Evolutionary conservation across 2,888 invertebrate genomes (phyloP).

Genomic region (Drosophila buzzatii): DNA sequence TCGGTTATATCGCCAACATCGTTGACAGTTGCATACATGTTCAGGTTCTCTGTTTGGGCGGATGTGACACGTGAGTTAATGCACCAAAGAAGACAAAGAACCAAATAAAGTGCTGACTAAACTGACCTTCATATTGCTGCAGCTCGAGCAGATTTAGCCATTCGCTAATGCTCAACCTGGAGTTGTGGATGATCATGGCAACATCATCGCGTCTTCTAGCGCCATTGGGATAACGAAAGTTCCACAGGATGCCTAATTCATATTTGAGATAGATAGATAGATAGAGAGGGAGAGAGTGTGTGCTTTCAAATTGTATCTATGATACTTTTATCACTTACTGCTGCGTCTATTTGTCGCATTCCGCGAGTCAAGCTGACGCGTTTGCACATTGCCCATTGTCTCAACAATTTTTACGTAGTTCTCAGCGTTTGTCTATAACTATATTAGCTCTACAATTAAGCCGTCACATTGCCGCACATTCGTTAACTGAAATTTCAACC

Average conservation of each 20-base stretch:
- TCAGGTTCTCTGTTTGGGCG: constrained; percentile 66
- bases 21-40: constrained; percentile 72
- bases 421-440: constrained; percentile 18
- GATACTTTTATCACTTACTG: constrained; percentile 58
- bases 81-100: neutral
- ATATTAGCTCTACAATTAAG: constrained; percentile 50
- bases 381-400: constrained; percentile 79
- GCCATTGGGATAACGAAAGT: constrained; percentile 85
- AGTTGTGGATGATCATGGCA: constrained; percentile 81
- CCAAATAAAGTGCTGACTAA: constrained; percentile 12
- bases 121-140: constrained; percentile 86
- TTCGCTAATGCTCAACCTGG: constrained; percentile 86
- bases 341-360: constrained; percentile 70
- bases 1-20: constrained; percentile 83
- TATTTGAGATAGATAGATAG: neutral
- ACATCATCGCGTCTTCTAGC: constrained; percentile 79
- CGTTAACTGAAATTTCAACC: constrained; percentile 57
- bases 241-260: constrained; percentile 85
- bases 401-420: constrained; percentile 21
- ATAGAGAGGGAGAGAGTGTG: neutral
- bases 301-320: neutral
- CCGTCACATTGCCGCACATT: constrained; percentile 47
- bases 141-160: constrained; percentile 88
- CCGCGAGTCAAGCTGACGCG: constrained; percentile 64
- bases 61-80: constrained; percentile 25